These are phyloP conservation scores for Gadus macrocephalus DNA, from an alignment of 2,113 vertebrate genomes.

Conservation along the genomic window DNA sequence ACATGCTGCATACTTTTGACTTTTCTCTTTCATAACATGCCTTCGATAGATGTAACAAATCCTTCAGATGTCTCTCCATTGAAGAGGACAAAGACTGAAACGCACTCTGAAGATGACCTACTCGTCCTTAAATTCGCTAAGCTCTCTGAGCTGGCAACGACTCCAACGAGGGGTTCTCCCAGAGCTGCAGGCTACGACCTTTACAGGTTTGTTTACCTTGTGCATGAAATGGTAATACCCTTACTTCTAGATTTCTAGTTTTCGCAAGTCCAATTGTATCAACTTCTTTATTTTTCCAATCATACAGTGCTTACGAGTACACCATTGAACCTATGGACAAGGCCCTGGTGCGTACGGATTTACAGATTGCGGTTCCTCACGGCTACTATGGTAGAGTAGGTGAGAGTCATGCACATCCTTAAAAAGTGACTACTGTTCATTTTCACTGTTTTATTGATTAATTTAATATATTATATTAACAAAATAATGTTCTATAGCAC, in stretches of 20 bases:
- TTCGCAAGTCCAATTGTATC: not conserved
- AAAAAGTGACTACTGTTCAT: not conserved
- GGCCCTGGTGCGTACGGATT: conserved; percentile 89
- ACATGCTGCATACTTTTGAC: not conserved
- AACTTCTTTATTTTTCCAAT: not conserved
- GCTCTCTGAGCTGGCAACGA: conserved; percentile 81
- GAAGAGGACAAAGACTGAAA: conserved; percentile 64
- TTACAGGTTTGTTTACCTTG: conserved; percentile 80
- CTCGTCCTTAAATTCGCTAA: conserved; percentile 75
- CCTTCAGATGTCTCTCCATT: conserved; percentile 54
- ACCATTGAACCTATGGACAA: conserved; percentile 84
- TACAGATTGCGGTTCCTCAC: conserved; percentile 88
- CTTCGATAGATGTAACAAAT: conserved; percentile 60
- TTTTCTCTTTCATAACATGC: conserved; percentile 70
- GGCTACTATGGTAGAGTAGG: conserved; percentile 94
- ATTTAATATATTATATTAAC: not conserved
- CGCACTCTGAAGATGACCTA: not conserved
- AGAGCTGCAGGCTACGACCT: conserved; percentile 90
- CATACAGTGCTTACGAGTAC: conserved; percentile 86
- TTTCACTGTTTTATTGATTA: not conserved
- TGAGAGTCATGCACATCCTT: conserved; percentile 63
- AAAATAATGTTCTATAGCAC: conserved; percentile 69
- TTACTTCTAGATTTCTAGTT: too few relatives aligned
- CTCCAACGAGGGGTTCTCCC: conserved; percentile 80
- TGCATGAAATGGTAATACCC: too few relatives aligned